phyloP scores from a whole-genome alignment of 2,113 vertebrate genomes.

The Chroicocephalus ridibundus region DNA sequence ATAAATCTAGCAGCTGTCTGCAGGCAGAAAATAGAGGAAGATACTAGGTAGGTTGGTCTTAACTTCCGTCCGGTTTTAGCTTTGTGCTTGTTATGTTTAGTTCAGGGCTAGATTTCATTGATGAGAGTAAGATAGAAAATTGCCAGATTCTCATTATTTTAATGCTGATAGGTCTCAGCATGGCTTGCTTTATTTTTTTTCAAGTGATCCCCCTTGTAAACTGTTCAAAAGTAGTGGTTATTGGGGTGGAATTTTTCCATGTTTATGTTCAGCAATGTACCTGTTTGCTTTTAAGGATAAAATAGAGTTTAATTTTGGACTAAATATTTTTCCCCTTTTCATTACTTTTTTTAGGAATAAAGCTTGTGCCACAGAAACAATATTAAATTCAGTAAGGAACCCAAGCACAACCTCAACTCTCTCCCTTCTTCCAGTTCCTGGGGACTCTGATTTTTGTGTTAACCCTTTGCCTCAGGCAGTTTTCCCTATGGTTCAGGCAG shows the following conservation, averaged over 20 bases:
- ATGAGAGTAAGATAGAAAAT: not conserved
- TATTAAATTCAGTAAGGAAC: not conserved
- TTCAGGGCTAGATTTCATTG: not conserved
- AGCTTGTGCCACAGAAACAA: not conserved
- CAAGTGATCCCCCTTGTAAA: not conserved
- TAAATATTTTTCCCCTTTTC: not conserved
- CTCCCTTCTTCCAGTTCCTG: slow-evolving; percentile 41
- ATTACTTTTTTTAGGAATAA: slow-evolving; percentile 39
- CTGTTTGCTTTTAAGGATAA: not conserved
- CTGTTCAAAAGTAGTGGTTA: not conserved
- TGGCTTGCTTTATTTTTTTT: not conserved
- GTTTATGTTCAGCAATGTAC: not conserved
- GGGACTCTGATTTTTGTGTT: slow-evolving; percentile 70
- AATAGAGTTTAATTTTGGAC: not conserved
- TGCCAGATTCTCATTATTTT: not conserved
- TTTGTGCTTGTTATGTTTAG: not conserved
- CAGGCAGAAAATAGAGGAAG: slow-evolving; percentile 77
- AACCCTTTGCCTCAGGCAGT: slow-evolving; percentile 45
- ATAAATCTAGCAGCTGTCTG: slow-evolving; percentile 71
- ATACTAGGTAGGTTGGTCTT: slow-evolving; percentile 75
- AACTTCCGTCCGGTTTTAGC: not conserved
- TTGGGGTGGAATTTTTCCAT: not conserved
- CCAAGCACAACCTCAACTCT: not conserved
- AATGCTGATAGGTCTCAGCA: not conserved
- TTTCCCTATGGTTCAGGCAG: slow-evolving; percentile 43